Conservation (phyloP, 2,888 invertebrate genomes). For the Aporophyla nigra region DNA sequence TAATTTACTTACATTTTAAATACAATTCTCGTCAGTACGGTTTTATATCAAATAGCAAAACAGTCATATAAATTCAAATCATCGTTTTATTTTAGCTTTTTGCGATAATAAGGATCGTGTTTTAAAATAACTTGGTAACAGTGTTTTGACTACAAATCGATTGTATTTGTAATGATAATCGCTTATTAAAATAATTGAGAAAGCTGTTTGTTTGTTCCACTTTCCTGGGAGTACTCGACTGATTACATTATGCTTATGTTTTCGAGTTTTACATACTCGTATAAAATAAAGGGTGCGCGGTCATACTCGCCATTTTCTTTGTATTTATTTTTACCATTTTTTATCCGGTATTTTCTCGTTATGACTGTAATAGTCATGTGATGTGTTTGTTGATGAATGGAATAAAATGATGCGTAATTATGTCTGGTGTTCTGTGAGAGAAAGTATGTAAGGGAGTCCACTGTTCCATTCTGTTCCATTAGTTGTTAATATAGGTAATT, state of each 20-base stretch:
- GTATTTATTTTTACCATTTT: neutral
- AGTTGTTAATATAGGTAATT: too few species aligned
- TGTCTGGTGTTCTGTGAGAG: too few species aligned
- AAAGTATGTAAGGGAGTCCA: too few species aligned
- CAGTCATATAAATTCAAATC: conserved; percentile 25
- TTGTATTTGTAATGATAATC: conserved; percentile 46
- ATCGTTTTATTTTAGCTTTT: conserved; percentile 23
- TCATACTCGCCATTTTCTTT: neutral
- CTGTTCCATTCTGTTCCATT: too few species aligned
- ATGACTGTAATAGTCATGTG: too few species aligned
- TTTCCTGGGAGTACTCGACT: conserved; percentile 38
- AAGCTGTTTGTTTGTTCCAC: conserved; percentile 59
- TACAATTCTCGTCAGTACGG: neutral
- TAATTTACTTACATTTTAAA: neutral
- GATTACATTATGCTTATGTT: conserved; percentile 33
- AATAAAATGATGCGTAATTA: too few species aligned
- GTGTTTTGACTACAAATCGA: conserved; percentile 46
- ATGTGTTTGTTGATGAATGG: too few species aligned
- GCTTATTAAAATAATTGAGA: conserved; percentile 44
- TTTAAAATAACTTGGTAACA: conserved; percentile 23
- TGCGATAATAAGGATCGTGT: conserved; percentile 23
- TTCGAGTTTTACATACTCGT: conserved; percentile 29
- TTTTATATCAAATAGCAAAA: conserved; percentile 40
- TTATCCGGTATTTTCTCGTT: neutral
- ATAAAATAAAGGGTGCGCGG: neutral